Evolutionary conservation across 53 echinoderm and acorn worm species (phyloP), one percentile per base, ranked within the genome.

Genomic region (Henricia sp.): DNA sequence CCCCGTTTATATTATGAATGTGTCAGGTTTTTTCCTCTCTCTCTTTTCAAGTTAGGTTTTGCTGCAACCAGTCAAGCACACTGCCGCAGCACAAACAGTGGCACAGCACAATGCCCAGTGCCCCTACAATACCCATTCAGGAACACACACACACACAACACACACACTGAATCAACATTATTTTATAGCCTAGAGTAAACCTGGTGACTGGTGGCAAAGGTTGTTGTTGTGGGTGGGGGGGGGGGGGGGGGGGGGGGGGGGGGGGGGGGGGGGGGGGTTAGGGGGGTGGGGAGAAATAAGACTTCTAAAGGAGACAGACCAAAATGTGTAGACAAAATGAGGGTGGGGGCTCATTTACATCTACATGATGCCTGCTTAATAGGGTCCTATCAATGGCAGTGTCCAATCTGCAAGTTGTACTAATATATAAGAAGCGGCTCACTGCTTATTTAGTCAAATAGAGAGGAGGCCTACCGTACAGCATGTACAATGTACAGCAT

Each of bases 151-250:
- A 59, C 57, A 76, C 59, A 60, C 76, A 76, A 23, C 38, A 29
- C 76, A 40, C 19, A 58, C 76, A 27, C 76, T 76, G 76, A 76
- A 76, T 76, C 56, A 76, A 76, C 76, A 76, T 76, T 76, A 76
- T 76, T 76, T 38, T 76, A 57, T 59, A 60, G 59, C 42, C 17
- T 27, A n/a, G n/a, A n/a, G n/a, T n/a, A n/a, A n/a, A n/a, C n/a
- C n/a, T n/a, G n/a, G n/a, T n/a, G n/a, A 55, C 58, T 67, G 67
- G 38, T 55, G 71, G 52, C 28, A 34, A 73, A 52, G 34, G 35
- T 21, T 37, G 55, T 36, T 73, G 54, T 52, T 33, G 32, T 54
- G 54, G n/a, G 53, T 73, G 34, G 52, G 12, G 71, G 19, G 29
- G 20, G 42, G 21, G 52, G 52, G 21, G 71, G 52, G 36, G 29